phyloP scores from a whole-genome alignment of 2,888 invertebrate species.

The Vandiemenella viatica region DNA sequence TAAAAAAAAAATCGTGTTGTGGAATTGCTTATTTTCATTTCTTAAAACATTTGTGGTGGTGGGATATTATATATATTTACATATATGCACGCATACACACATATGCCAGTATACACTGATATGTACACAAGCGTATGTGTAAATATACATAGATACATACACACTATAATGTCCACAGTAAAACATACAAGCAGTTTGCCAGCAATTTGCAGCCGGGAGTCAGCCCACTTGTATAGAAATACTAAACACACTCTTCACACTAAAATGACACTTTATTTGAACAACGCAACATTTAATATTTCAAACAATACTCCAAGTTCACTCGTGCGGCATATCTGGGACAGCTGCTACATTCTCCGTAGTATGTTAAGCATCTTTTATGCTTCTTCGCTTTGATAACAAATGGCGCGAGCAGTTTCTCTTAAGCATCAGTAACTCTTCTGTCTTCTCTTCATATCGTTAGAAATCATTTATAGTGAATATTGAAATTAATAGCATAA shows the following conservation, averaged over 20 bases:
- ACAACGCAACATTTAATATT: constrained; percentile 13
- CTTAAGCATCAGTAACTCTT: no score
- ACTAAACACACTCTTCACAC: constrained; percentile 12
- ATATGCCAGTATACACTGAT: no score
- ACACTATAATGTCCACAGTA: not conserved
- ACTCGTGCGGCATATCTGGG: not conserved
- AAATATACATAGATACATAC: not conserved
- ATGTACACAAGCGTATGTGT: not conserved
- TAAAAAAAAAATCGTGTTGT: constrained; percentile 1
- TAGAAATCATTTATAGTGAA: no score
- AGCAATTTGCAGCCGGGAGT: no score
- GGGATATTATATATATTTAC: constrained; percentile 2
- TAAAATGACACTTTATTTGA: constrained; percentile 9
- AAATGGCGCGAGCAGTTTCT: no score
- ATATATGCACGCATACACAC: constrained; percentile 2
- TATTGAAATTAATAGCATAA: no score
- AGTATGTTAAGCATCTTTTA: not conserved
- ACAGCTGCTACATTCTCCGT: not conserved
- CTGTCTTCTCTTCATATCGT: no score
- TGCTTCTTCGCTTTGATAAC: no score
- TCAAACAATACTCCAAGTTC: not conserved
- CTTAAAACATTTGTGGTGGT: constrained; percentile 1
- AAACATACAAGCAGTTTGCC: no score
- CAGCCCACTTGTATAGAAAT: constrained; percentile 7
- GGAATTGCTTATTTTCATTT: constrained; percentile 1